A percentile compares a stretch with the other conserved stretches of the same genome.
Evolutionary conservation across 2,888 invertebrate species (phyloP).

Genomic region (Balanococcus diminutus): DNA sequence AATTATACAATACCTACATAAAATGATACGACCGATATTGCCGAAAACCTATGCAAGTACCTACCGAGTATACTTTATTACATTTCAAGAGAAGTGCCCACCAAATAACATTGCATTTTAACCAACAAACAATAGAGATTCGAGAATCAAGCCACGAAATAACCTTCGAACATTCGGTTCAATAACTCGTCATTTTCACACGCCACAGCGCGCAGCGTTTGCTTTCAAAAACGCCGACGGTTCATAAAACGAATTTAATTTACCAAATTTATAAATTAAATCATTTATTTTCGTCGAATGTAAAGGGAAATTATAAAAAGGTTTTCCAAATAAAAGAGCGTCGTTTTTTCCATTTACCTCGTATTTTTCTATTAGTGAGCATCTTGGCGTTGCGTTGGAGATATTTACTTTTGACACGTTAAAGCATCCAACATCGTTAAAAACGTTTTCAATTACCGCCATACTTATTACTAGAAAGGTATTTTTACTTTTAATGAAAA

Average conservation of each 20-base stretch:
- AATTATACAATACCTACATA: too few species aligned
- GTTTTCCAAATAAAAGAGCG: constrained; percentile 9
- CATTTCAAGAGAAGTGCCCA: not conserved
- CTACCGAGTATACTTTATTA: not conserved
- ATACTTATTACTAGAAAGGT: not conserved
- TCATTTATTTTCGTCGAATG: constrained; percentile 14
- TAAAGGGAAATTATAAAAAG: not conserved
- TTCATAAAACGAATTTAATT: constrained; percentile 14
- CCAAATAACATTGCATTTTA: not conserved
- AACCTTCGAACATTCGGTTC: constrained; percentile 18
- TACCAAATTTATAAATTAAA: constrained; percentile 10
- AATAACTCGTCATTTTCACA: constrained; percentile 27
- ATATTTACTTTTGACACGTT: constrained; percentile 27
- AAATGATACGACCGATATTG: too few species aligned
- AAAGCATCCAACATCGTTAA: constrained; percentile 3
- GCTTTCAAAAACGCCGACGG: constrained; percentile 19
- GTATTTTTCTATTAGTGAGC: not conserved
- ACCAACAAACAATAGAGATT: not conserved
- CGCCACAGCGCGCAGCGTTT: not conserved
- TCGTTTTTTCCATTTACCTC: constrained; percentile 8
- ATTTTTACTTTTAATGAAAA: not conserved
- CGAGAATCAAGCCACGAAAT: constrained; percentile 1
- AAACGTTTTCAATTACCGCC: not conserved
- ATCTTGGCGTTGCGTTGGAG: not conserved
- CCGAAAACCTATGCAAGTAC: not conserved